Base-by-base conservation (phyloP, 2,797 vertebrate genomes). In the Aplochiton taeniatus region DNA sequence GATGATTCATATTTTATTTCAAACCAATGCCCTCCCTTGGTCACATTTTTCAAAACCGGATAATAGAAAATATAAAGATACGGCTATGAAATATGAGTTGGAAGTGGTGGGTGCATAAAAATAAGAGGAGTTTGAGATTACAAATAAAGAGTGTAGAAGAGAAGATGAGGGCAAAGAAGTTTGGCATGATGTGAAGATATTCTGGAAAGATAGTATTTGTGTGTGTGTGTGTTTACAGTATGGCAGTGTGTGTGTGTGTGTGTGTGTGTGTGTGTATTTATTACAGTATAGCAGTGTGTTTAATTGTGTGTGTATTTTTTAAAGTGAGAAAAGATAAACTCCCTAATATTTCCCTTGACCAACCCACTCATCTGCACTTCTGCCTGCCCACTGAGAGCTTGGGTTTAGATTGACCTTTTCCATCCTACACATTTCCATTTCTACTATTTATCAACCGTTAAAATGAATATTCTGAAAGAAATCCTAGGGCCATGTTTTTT, bases 11-110 rank as follows among this genome's bases (percentile, higher is more conserved):
- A 86, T 87, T 87, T 89, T 92, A 87, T 88, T 88, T 89, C 80
- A 85, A 81, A 87, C 78, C 83, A 74, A 70, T 76, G 71, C 75
- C 80, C 70, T 77, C 83, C 72, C 43, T 80, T 84, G 83, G 83
- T 85, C 86, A 85, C 88, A 88, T 91, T 89, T 89, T 90, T 90
- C 90, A 86, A 81, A 65, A 41, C 79, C 43, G 88, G 86, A 90
- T 92, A 92, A 92, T 91, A 89, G 90, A 92, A 91, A 90, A 89
- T 90, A 83, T 88, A 89, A 90, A 90, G 89, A 91, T 88, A 89
- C 62, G 81, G 81, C 41, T 63, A 86, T 91, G 90, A 92, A 92
- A 90, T 92, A 92, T 90, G 90, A 89, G 84, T 76, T 68, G 73
- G 87, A 89, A 89, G 87, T 81, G 80, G 87, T 80, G 86, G 85